Percentiles rank a stretch among this genome's conserved stretches.
Conservation (phyloP, 2,797 vertebrate species). For the Coregonus ussuriensis region DNA sequence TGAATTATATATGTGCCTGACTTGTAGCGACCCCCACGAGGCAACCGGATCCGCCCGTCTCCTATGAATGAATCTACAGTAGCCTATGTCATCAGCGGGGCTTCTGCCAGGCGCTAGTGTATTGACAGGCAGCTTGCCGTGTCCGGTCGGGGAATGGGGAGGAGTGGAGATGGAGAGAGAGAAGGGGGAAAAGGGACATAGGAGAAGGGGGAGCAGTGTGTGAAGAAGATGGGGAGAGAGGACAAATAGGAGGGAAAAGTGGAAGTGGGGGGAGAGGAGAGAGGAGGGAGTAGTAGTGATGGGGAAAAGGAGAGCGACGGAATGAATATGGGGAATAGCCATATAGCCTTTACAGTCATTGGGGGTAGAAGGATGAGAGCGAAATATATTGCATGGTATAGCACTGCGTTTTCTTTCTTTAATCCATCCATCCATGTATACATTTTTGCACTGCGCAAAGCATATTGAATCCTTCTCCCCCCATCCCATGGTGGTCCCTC, state of each 20-base stretch:
- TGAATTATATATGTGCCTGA: slow-evolving; percentile 3
- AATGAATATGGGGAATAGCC: too few species aligned
- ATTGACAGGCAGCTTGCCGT: background rate
- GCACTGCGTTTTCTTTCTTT: background rate
- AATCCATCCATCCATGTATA: background rate
- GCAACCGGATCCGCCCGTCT: slow-evolving; percentile 1
- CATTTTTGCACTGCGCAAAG: too few species aligned
- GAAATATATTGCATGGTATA: background rate
- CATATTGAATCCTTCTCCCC: too few species aligned
- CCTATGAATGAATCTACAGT: background rate
- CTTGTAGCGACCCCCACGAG: background rate
- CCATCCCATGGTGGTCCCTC: too few species aligned
- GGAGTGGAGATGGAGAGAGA: background rate
- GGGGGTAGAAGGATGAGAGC: too few species aligned
- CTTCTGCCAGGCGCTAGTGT: background rate
- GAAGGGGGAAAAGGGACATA: background rate
- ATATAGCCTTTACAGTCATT: too few species aligned
- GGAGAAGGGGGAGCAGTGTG: background rate
- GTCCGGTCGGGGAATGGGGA: background rate
- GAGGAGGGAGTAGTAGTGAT: too few species aligned
- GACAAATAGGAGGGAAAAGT: too few species aligned
- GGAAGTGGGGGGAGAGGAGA: too few species aligned
- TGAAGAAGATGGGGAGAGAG: too few species aligned
- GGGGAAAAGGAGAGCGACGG: background rate
- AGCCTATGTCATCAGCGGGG: background rate